These are phyloP conservation scores for Agrilus biguttatus DNA, from an alignment of 2,888 invertebrate genomes.

Conservation along the genomic window DNA sequence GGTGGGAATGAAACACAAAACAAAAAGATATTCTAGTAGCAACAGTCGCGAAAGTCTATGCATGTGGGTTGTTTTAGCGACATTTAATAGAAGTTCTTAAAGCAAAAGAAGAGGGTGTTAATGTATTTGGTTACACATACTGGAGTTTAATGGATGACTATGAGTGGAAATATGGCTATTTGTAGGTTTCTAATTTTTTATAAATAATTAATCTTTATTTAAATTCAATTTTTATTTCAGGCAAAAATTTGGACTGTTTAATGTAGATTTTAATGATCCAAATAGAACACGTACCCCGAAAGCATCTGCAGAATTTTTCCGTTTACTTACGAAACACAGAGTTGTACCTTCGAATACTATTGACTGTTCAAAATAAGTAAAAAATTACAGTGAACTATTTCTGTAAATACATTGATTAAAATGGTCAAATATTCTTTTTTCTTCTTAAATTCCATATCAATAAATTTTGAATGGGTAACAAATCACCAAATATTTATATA, in stretches of 20 bases:
- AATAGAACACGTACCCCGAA: conserved; percentile 44
- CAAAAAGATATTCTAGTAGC: too few species aligned
- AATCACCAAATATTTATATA: too few species aligned
- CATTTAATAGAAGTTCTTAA: conserved; percentile 32
- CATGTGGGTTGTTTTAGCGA: conserved; percentile 11
- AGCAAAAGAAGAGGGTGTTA: conserved; percentile 39
- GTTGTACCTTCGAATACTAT: neutral
- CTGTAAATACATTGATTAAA: too few species aligned
- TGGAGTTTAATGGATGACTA: conserved; percentile 71
- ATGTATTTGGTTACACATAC: conserved; percentile 49
- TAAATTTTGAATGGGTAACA: too few species aligned
- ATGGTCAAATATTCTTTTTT: too few species aligned
- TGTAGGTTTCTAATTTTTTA: conserved; percentile 35
- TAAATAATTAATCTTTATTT: neutral
- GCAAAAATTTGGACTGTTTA: conserved; percentile 45
- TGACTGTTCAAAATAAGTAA: too few species aligned
- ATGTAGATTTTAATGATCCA: conserved; percentile 45
- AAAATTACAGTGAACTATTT: too few species aligned
- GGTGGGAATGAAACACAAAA: too few species aligned
- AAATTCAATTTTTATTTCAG: conserved; percentile 11
- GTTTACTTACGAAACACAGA: conserved; percentile 34
- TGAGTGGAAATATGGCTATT: conserved; percentile 61
- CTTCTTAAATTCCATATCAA: too few species aligned
- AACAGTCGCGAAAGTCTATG: too few species aligned
- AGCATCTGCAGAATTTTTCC: conserved; percentile 40